Percentiles rank a stretch among this genome's conserved stretches.
Conservation (phyloP, 2,888 invertebrate species). For the Nomada hirtipes region DNA sequence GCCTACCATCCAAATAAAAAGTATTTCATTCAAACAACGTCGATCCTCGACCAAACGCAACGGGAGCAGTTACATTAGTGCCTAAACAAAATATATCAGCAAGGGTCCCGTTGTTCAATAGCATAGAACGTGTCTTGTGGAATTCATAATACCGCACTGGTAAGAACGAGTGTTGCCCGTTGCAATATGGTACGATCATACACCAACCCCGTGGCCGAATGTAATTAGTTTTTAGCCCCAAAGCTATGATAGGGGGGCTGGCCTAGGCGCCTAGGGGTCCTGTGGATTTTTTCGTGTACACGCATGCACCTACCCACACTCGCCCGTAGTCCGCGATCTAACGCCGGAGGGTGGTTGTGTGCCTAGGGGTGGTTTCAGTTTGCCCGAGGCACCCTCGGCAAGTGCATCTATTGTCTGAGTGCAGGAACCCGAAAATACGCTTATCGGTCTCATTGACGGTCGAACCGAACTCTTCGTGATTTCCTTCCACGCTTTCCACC, state of each 20-base stretch:
- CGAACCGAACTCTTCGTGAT: conserved; percentile 42
- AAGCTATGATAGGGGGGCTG: conserved; percentile 79
- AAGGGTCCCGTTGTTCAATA: background rate
- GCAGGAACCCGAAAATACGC: conserved; percentile 80
- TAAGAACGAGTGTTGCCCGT: conserved; percentile 69
- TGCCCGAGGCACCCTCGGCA: conserved; percentile 80
- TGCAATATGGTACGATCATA: conserved; percentile 77
- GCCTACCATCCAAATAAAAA: too few relatives aligned
- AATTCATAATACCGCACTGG: conserved; percentile 76
- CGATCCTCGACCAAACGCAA: too few relatives aligned
- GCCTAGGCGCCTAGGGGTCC: conserved; percentile 72
- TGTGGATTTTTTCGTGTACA: conserved; percentile 43
- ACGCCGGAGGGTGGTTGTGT: conserved; percentile 69
- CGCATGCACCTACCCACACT: conserved; percentile 38
- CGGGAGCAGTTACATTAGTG: too few relatives aligned
- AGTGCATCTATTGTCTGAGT: conserved; percentile 81
- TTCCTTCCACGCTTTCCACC: conserved; percentile 49
- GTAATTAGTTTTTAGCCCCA: conserved; percentile 82
- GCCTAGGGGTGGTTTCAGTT: conserved; percentile 80
- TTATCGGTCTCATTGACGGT: conserved; percentile 68
- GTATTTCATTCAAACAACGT: too few relatives aligned
- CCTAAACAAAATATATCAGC: background rate
- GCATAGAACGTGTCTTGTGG: conserved; percentile 37
- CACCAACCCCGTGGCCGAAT: conserved; percentile 78
- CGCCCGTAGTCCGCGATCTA: conserved; percentile 52